Base-by-base conservation (phyloP, 2,113 vertebrate species). In the Prietella phreatophila region DNA sequence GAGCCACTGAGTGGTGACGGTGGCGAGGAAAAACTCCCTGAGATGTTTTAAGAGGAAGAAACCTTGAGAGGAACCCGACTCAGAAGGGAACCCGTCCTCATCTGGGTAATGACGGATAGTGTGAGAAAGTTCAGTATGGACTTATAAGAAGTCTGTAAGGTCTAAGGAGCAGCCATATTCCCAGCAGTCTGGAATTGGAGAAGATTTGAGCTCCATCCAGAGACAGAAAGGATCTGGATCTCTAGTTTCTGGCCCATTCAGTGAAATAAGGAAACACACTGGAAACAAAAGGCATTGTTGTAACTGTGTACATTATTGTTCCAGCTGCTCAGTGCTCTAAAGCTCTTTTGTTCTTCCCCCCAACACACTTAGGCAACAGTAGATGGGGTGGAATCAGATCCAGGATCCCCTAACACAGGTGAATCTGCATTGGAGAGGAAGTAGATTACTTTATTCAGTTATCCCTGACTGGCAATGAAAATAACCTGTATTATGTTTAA, bases 361-460 rank as follows among this genome's bases (percentile, higher is more conserved):
- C 8, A 33, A 15, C 33, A 30, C 17, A 39, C 71, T 27, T 78
- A 93, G 93, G 86, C 55, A 30, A 91, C 90, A 33, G 27, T 79
- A 60, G 86, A 90, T 5, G 91, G 86, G 63, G 71, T 89, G 15
- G 79, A 85, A 13, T 86, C 89, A 22, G 90, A 92, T 55, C 88
- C 85, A 5, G 61, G 86, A 39, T 91, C 89, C 42, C 91, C 90
- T 39, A 89, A 91, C 82, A 89, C 90, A 91, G 91, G 93, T 93
- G 30, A 65, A 73, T 20, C 25, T 82, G 13, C 8, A 69, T 55
- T 4, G 19, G 42, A 61, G 15, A 30, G 30, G 7, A 53, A 22
- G 39, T 83, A 17, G 30, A 27, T 69, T 20, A 33, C 67, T 42
- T 33, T 6, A 61, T 39, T 60, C 2, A 33, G 4, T 80, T 27